Evolutionary conservation across 2,113 vertebrate genomes (phyloP), one percentile per base, ranked within the genome.

Genomic region (Raja brachyura): DNA sequence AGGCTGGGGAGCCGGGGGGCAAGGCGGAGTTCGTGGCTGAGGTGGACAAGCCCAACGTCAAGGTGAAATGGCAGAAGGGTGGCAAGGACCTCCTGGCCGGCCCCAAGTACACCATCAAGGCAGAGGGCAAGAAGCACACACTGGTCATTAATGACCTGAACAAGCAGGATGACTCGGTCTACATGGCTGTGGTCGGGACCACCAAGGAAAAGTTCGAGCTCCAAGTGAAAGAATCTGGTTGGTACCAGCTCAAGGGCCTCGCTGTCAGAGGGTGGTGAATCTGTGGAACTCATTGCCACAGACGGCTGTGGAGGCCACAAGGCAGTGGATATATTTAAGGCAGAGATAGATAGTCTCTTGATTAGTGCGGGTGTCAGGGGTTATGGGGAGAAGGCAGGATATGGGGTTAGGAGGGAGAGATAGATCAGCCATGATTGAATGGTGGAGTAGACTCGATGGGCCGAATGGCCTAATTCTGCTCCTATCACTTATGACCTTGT

Each of bases 181-280:
- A 99, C 0, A 97, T 97, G 2, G 96, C 97, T 94, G 98, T 99
- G 76, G 97, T 98, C 0, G 98, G 97, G 93, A 96, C 96, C 76
- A 98, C 98, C 94, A 99, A 99, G 95, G 97, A 99, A 95, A 99
- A 98, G 95, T 99, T 99, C 96, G 98, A 99, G 93, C 97, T 99
- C 94, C 98, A 98, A 94, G 97, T 99, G 93, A 94, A 95, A 94
- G 96, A 97, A 88, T 94, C 96, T 97, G 98, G 98, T 99, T 92
- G 93, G 96, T 68, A 0, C 14, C 18, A 0, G 11, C 13, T 18
- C 39, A 48, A 48, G 39, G 39, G 39, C 39, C 3, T 48, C 1
- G 39, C 3, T 48, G 39, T 48, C 39, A 48, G 39, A 48, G 39
- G 39, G 39, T 48, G 39, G 39, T 48, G 39, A 48, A 48, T 48